These are phyloP conservation scores for Parotocinclus haroldoi DNA, from an alignment of 2,797 vertebrate species.

Conservation along the genomic window DNA sequence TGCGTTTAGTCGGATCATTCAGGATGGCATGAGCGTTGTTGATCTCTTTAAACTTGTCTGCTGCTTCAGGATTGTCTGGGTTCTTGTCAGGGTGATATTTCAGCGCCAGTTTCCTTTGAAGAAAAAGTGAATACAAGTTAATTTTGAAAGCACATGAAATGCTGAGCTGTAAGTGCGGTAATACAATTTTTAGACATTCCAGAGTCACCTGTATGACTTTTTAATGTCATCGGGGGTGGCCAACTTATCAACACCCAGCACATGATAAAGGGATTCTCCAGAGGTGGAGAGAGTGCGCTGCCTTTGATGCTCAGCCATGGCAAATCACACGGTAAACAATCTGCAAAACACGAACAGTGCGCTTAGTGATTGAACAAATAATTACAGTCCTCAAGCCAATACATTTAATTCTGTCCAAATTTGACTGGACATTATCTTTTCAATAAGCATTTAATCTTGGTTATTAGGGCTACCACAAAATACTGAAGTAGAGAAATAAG, in stretches of 20 bases:
- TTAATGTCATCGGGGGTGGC: conserved; percentile 96
- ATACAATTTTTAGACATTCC: background rate
- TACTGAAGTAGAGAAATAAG: too few relatives aligned
- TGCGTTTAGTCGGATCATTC: conserved; percentile 91
- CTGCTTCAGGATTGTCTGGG: conserved; percentile 94
- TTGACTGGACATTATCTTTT: too few relatives aligned
- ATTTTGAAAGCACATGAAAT: background rate
- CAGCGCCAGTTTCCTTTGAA: conserved; percentile 90
- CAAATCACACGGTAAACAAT: conserved; percentile 56
- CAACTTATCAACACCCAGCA: conserved; percentile 90
- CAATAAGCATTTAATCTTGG: too few relatives aligned
- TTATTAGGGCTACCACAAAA: too few relatives aligned
- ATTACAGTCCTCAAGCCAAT: background rate
- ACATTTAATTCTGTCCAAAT: background rate
- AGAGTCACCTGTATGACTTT: conserved; percentile 89
- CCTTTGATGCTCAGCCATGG: conserved; percentile 94
- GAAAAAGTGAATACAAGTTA: background rate
- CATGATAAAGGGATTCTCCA: conserved; percentile 89
- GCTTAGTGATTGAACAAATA: background rate
- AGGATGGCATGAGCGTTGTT: conserved; percentile 96
- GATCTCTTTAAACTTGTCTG: conserved; percentile 98
- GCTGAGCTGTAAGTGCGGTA: too few relatives aligned
- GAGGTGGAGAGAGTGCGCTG: conserved; percentile 97
- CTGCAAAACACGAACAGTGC: conserved; percentile 51
- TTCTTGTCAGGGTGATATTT: conserved; percentile 99